Conservation (phyloP, 2,888 invertebrate genomes). For the Epistrophella euchroma region DNA sequence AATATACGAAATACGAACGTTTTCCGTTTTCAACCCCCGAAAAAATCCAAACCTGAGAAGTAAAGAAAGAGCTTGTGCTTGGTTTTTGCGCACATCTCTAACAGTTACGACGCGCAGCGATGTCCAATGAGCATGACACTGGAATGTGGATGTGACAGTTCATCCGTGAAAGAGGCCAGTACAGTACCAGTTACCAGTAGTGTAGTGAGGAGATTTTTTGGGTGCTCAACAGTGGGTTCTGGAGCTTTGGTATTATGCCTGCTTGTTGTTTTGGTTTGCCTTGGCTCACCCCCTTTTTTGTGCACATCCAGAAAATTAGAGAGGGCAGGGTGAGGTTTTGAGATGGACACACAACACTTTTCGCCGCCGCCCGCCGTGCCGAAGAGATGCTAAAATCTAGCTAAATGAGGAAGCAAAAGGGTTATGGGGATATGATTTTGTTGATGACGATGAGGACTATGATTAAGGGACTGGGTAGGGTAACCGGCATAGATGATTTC, state of each 20-base stretch:
- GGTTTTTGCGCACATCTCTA: conserved; percentile 70
- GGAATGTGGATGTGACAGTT: conserved; percentile 76
- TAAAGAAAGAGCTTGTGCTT: conserved; percentile 23
- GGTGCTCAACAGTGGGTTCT: conserved; percentile 52
- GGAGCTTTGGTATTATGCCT: conserved; percentile 35
- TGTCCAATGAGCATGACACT: conserved; percentile 74
- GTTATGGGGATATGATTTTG: conserved; percentile 64
- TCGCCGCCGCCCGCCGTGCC: too few relatives aligned
- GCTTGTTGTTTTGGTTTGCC: conserved; percentile 2
- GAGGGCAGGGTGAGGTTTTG: neutral
- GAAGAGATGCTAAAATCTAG: conserved; percentile 54
- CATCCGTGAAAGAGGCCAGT: conserved; percentile 71
- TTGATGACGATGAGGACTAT: conserved; percentile 35
- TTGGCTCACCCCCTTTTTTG: neutral
- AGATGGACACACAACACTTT: conserved; percentile 62
- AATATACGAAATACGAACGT: conserved; percentile 37
- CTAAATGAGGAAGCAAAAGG: conserved; percentile 59
- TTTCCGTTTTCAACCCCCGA: conserved; percentile 69
- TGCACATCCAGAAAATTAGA: too few relatives aligned
- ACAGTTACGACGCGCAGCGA: conserved; percentile 67
- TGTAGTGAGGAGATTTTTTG: conserved; percentile 57
- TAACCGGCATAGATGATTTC: neutral
- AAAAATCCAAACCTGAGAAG: conserved; percentile 16
- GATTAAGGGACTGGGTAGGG: neutral
- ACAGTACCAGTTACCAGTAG: too few relatives aligned